Evolutionary conservation across 2,797 vertebrate genomes (phyloP).

Genomic region (Siniperca obscura): DNA sequence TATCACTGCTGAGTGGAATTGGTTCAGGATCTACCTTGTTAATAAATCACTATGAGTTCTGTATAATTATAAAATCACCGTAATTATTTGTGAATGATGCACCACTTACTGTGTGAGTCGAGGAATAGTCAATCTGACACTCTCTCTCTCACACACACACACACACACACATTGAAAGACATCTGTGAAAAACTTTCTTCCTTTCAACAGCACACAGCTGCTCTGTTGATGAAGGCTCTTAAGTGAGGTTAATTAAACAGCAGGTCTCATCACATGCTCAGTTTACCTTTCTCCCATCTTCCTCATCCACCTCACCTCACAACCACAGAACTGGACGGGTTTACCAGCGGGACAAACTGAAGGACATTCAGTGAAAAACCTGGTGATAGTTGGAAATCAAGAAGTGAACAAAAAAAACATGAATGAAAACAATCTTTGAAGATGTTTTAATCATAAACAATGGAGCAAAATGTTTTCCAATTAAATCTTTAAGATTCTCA

Average conservation of each 20-base stretch:
- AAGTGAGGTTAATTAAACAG: slow-evolving; percentile 79
- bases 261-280: slow-evolving; percentile 60
- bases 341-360: slow-evolving; percentile 22
- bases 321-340: slow-evolving; percentile 1
- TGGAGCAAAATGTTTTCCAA: slow-evolving; percentile 85
- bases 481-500: slow-evolving; percentile 85
- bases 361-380: slow-evolving; percentile 17
- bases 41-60: slow-evolving; percentile 44
- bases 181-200: slow-evolving; percentile 56
- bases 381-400: not conserved
- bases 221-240: slow-evolving; percentile 67
- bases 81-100: slow-evolving; percentile 39
- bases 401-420: slow-evolving; percentile 5
- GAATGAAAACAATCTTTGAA: slow-evolving; percentile 78
- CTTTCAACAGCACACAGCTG: slow-evolving; percentile 62
- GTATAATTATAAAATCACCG: slow-evolving; percentile 22
- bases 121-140: slow-evolving; percentile 12
- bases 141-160: not conserved
- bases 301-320: slow-evolving; percentile 14
- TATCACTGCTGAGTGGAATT: slow-evolving; percentile 3
- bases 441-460: slow-evolving; percentile 92
- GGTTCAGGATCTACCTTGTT: slow-evolving; percentile 16
- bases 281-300: slow-evolving; percentile 28
- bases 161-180: slow-evolving; percentile 33
- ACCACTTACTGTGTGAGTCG: slow-evolving; percentile 16